Base-by-base conservation (phyloP, 2,888 invertebrate species). In the Drosophila borealis region DNA sequence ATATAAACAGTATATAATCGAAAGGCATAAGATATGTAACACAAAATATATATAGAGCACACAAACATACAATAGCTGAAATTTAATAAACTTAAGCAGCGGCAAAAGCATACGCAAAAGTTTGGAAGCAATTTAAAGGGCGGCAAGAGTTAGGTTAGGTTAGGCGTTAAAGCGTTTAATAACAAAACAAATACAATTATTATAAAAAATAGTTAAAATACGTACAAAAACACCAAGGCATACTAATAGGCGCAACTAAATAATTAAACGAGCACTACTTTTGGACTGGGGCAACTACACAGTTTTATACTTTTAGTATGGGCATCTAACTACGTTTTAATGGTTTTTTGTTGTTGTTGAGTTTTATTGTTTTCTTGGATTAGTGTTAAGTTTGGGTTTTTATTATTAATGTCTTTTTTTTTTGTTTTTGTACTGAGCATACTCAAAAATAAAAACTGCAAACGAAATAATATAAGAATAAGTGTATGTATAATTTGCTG, bases 1-100 rank as follows among this genome's bases (percentile, higher is more conserved):
- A 69, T 39, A 53, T 53, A 53, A 60, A 56, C 45, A 62, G 65
- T 70, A 67, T 65, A 72, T 56, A 71, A 75, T 80, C 65, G 63
- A 78, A 75, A 78, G 70, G 51, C 45, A 67, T 60, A 75, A 71
- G 59, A 69, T 71, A 70, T 74, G 73, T 72, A 80, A 79, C 78
- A 88, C 76, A 82, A 88, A 84, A 81, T 83, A 81, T 65, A 69
- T 86, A 86, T 74, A 88, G 78, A 83, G 91, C 90, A 91, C 70
- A 75, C 66, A 76, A 74, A 80, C 64, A 72, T 66, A 93, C 92
- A 93, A 92, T 93, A 93, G 71, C 91, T 91, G 91, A 89, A 91
- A 92, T 90, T 61, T 72, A 53, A 74, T 90, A 86, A 90, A 61
- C 64, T 49, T 55, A 67, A 74, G 78, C 74, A 39, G 46, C 46